These are phyloP conservation scores for Lemur catta DNA, from an alignment of 2,797 vertebrate species.

Conservation along the genomic window DNA sequence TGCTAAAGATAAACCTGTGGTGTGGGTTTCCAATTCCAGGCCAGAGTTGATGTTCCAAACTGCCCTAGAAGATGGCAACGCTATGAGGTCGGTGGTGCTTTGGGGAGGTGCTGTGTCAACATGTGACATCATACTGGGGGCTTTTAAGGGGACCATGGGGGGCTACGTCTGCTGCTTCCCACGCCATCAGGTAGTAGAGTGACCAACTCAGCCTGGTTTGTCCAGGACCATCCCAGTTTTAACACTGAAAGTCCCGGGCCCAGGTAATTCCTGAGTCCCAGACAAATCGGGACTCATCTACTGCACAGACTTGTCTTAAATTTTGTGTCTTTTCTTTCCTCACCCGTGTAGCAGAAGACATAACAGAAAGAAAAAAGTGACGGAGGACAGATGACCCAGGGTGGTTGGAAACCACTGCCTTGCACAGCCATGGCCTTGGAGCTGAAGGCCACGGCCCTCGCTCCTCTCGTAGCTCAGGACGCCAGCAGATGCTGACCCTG, in stretches of 20 bases:
- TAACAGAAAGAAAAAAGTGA: neutral
- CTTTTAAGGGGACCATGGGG: accelerated
- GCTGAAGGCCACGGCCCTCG: neutral
- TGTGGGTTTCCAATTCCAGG: neutral
- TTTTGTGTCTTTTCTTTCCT: neutral
- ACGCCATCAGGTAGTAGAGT: too few relatives aligned
- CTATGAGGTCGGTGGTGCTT: accelerated
- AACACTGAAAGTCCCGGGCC: neutral
- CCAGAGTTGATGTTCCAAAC: neutral
- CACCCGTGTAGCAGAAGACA: neutral
- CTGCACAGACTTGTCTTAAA: neutral
- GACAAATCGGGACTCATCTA: neutral
- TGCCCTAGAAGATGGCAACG: neutral
- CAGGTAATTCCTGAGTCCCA: neutral
- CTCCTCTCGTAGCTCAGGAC: neutral
- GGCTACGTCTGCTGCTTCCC: neutral
- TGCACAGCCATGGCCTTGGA: neutral
- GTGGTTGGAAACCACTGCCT: neutral
- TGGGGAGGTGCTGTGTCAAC: neutral
- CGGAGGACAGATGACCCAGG: neutral
- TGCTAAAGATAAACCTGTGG: neutral
- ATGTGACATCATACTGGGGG: accelerated
- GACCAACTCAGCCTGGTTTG: neutral
- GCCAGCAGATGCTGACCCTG: neutral
- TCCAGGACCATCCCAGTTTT: neutral